These are phyloP conservation scores for Garra rufa DNA, from an alignment of 2,113 vertebrate species.

Conservation along the genomic window DNA sequence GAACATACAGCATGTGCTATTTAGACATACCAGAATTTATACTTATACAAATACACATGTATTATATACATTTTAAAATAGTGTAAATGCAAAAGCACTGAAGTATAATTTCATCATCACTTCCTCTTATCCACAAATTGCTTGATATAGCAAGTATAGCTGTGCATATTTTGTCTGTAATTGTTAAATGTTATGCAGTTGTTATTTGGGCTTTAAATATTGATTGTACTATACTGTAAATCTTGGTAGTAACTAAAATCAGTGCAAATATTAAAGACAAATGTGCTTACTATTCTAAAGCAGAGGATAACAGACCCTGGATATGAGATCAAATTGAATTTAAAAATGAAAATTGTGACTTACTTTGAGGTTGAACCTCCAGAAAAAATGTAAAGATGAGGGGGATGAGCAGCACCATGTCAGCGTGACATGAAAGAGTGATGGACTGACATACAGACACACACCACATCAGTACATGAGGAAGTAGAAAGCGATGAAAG, in stretches of 20 bases:
- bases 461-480: neutral
- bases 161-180: neutral
- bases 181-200: neutral
- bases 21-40: too few relatives aligned
- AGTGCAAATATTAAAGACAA: neutral
- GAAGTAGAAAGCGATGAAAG: neutral
- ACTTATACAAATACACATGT: neutral
- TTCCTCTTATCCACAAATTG: neutral
- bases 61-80: neutral
- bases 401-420: constrained; percentile 8
- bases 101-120: neutral
- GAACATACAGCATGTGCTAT: too few relatives aligned
- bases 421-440: neutral
- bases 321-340: neutral
- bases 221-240: neutral
- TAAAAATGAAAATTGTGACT: neutral
- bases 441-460: neutral
- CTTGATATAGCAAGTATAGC: neutral
- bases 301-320: neutral
- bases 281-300: neutral
- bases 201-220: neutral
- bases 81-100: neutral
- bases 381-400: neutral
- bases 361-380: neutral
- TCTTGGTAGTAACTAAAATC: neutral